These are phyloP conservation scores for Pachydiplax longipennis DNA, from an alignment of 2,888 invertebrate genomes.

Conservation along the genomic window DNA sequence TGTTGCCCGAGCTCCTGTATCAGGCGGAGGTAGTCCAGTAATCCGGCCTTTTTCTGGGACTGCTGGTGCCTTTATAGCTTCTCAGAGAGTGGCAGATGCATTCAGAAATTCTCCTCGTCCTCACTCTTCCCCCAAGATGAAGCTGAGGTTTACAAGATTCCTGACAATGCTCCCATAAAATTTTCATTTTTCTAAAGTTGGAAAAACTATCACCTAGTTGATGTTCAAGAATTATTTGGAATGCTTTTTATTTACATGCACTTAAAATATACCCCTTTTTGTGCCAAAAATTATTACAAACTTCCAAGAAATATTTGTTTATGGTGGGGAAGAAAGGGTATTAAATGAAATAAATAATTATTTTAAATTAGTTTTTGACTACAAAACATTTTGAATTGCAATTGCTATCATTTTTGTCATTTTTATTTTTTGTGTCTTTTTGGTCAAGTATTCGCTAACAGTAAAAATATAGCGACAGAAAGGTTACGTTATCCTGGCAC, in stretches of 20 bases:
- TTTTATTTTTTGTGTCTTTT: too few relatives aligned
- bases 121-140: constrained; percentile 90
- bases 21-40: constrained; percentile 48
- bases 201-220: constrained; percentile 5
- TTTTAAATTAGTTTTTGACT: too few relatives aligned
- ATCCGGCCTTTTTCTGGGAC: constrained; percentile 49
- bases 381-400: too few relatives aligned
- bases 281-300: too few relatives aligned
- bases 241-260: not conserved
- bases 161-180: not conserved
- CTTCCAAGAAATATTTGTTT: too few relatives aligned
- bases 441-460: too few relatives aligned
- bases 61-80: constrained; percentile 50
- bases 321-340: too few relatives aligned
- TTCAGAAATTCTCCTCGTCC: constrained; percentile 68
- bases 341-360: too few relatives aligned
- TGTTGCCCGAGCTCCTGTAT: constrained; percentile 12
- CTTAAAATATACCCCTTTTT: not conserved
- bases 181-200: constrained; percentile 8
- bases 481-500: too few relatives aligned
- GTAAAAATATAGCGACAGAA: too few relatives aligned
- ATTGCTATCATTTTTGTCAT: too few relatives aligned
- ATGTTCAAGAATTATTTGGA: not conserved
- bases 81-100: constrained; percentile 63
- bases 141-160: constrained; percentile 74